Evolutionary conservation across 2,113 vertebrate genomes (phyloP), one percentile per base, ranked within the genome.

Genomic region (Prionailurus bengalensis): DNA sequence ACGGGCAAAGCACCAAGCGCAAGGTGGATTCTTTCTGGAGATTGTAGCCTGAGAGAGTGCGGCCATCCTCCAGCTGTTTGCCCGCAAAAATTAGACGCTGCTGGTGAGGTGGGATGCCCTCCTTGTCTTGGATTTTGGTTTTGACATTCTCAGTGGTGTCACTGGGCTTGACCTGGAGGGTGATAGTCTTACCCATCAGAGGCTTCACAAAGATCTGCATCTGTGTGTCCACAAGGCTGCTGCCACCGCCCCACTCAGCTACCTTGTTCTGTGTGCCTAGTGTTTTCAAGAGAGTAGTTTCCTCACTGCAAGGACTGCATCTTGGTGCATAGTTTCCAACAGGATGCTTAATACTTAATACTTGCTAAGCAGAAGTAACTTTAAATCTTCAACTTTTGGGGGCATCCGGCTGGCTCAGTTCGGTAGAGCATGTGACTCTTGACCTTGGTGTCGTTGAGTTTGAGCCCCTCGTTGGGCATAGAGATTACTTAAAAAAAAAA

Each of bases 361-460:
- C n/a, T 92, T 85, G 51, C 14, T 86, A 91, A 55, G 51, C 68
- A 95, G 33, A 94, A 79, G 45, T 73, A 79, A 79, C 29, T 92
- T 83, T 45, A 78, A 45, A 83, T 90, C 17, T 86, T 78, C 15
- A 94, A 19, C 39, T 76, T 76, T 45, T 8, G 73, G 73, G 73
- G 25, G 73, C 21, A 76, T 25, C 25, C 29, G 13, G 39, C 39
- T 76, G 39, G 73, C 73, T 76, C 25, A 76, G 39, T 76, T 76
- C 13, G 7, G 39, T 25, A 42, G 23, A 14, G 36, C 58, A 14
- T 42, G 36, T 76, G 73, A 45, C 39, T 29, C 42, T 76, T 25
- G 25, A 76, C 45, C 73, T 39, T 23, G 36, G 25, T 45, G 73
- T 15, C 15, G 25, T 76, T 76, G 73, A 45, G 73, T 76, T 76